Base-by-base conservation (phyloP, 2,888 invertebrate species). In the Drosophila greeni region DNA sequence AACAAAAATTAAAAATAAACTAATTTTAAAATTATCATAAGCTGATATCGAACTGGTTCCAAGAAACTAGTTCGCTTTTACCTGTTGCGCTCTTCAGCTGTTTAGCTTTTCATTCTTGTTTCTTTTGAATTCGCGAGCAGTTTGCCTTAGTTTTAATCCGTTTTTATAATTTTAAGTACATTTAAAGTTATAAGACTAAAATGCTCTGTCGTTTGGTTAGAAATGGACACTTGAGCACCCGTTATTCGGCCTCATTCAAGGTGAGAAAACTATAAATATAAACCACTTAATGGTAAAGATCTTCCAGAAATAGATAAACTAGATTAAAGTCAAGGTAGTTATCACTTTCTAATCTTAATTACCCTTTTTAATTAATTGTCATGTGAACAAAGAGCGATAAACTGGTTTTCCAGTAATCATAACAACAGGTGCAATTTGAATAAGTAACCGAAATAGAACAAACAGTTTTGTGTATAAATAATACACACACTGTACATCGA, bases 121-220 rank as follows among this genome's bases (percentile, higher is more conserved):
- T 67, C 33, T 58, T 37, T 36, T 39, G 36, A 29, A 45, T 34
- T 53, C 42, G n/a, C 37, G 43, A 31, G 3, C 61, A 26, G 39
- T 64, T 62, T 33, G 39, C 33, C 37, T 42, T 61, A 40, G 29
- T 53, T 48, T 24, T 65, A 45, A 59, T 62, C 20, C 11, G 36
- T 24, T 43, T 47, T 52, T 49, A 18, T 51, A 39, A 37, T 37
- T 61, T 55, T 49, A 53, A 40, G 29, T 59, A 40, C 47, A 24
- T 9, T 39, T 66, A 40, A 47, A 45, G 42, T 39, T 6, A 69
- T 43, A 55, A 42, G 45, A 47, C 47, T 0, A 69, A 51, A 53
- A 81, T 81, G 81, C 42, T 82, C 42, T 71, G 72, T 56, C 75
- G 78, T 42, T 64, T 79, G 24, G 62, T 82, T 34, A 34, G 66